Conservation (phyloP, 2,888 invertebrate species). For the Octodonta nipae region DNA sequence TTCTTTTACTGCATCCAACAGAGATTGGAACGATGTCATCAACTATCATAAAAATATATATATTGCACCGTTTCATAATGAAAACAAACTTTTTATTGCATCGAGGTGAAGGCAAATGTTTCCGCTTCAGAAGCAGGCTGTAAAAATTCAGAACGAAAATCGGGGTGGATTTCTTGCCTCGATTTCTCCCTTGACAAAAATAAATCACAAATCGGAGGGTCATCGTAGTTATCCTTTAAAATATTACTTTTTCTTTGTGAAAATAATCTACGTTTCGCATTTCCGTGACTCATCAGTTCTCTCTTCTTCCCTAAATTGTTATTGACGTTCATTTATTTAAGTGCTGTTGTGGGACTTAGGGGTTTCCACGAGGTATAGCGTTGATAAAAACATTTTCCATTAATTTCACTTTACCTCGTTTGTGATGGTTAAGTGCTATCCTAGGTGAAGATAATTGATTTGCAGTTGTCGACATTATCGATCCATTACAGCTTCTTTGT, state of each 20-base stretch:
- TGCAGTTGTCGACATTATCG: too few relatives aligned
- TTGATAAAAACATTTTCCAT: background rate
- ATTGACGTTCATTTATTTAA: slow-evolving; percentile 19
- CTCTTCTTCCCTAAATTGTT: slow-evolving; percentile 15
- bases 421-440: background rate
- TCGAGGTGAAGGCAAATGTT: background rate
- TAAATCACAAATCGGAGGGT: slow-evolving; percentile 2
- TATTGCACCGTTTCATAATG: too few relatives aligned
- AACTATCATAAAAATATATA: too few relatives aligned
- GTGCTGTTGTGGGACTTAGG: slow-evolving; percentile 9
- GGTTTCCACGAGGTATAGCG: background rate
- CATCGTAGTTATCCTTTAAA: slow-evolving; percentile 1
- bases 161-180: background rate
- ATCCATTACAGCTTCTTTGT: too few relatives aligned
- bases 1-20: too few relatives aligned
- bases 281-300: slow-evolving; percentile 2
- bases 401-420: background rate
- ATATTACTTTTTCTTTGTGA: slow-evolving; percentile 1
- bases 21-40: too few relatives aligned
- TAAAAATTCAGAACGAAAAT: background rate
- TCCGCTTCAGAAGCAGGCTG: slow-evolving; percentile 1
- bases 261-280: slow-evolving; percentile 1
- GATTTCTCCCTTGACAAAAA: background rate
- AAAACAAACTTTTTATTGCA: too few relatives aligned
- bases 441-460: background rate